Evolutionary conservation across 2,888 invertebrate genomes (phyloP).

Genomic region (Agapostemon virescens): DNA sequence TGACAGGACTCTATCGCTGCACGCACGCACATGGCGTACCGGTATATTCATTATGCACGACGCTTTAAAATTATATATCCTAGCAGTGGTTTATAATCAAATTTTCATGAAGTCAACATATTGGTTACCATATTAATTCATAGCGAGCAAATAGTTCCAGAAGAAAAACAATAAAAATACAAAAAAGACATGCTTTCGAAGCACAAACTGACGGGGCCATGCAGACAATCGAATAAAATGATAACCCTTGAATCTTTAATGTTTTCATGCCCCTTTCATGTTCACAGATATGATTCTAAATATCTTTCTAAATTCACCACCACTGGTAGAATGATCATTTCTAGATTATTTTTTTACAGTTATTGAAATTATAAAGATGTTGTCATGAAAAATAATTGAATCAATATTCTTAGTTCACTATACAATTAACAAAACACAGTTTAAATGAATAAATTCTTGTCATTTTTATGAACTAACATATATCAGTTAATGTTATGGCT

Average conservation of each 20-base stretch:
- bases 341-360: too few species aligned
- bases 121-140: background rate
- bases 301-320: too few species aligned
- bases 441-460: too few species aligned
- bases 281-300: background rate
- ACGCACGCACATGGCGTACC: background rate
- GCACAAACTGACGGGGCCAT: background rate
- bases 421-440: too few species aligned
- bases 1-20: background rate
- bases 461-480: too few species aligned
- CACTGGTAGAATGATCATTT: too few species aligned
- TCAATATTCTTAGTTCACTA: too few species aligned
- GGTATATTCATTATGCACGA: background rate
- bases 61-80: conserved; percentile 5
- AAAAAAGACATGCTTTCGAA: background rate
- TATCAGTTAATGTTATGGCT: too few species aligned
- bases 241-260: background rate
- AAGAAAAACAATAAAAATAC: background rate
- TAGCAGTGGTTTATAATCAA: background rate
- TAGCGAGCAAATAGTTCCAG: background rate
- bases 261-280: background rate
- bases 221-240: background rate
- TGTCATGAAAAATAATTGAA: too few species aligned
- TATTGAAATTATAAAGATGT: too few species aligned
- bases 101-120: background rate